These are phyloP conservation scores for Rhamnusium bicolor DNA, from an alignment of 2,888 invertebrate species.

Conservation along the genomic window DNA sequence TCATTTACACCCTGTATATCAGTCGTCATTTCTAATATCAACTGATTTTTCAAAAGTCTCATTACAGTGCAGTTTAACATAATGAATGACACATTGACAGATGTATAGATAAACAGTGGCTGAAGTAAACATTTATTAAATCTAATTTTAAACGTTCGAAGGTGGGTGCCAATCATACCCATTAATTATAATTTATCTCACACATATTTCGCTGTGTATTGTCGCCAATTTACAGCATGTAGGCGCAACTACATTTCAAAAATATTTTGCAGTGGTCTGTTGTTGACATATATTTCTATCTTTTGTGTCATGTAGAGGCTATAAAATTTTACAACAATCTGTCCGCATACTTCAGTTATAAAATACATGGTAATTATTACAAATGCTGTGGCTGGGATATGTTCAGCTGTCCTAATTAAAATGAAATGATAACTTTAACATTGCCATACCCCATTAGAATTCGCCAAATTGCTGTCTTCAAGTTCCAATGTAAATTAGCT, in stretches of 20 bases:
- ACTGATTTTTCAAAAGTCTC: too few relatives aligned
- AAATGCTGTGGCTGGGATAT: constrained; percentile 17
- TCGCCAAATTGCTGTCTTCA: constrained; percentile 61
- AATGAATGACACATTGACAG: background rate
- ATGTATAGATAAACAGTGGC: background rate
- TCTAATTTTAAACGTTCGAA: background rate
- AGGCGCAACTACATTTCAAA: constrained; percentile 16
- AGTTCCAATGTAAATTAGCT: constrained; percentile 60
- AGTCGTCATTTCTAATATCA: too few relatives aligned
- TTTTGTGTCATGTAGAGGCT: constrained; percentile 15
- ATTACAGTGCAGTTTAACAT: background rate
- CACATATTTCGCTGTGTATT: constrained; percentile 5
- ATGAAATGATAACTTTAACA: constrained; percentile 58
- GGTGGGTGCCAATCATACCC: constrained; percentile 8
- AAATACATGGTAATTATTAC: constrained; percentile 21
- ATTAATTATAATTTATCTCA: constrained; percentile 11
- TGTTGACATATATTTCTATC: constrained; percentile 16
- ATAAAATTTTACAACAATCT: constrained; percentile 21
- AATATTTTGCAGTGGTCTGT: constrained; percentile 16
- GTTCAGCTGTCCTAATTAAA: constrained; percentile 59
- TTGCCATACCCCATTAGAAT: constrained; percentile 57
- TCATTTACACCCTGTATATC: too few relatives aligned
- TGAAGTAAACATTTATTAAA: background rate
- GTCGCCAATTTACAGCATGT: constrained; percentile 18
- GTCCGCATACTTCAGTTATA: constrained; percentile 17